Base-by-base conservation (phyloP, 2,888 invertebrate genomes). In the Brachyopa scutellaris region DNA sequence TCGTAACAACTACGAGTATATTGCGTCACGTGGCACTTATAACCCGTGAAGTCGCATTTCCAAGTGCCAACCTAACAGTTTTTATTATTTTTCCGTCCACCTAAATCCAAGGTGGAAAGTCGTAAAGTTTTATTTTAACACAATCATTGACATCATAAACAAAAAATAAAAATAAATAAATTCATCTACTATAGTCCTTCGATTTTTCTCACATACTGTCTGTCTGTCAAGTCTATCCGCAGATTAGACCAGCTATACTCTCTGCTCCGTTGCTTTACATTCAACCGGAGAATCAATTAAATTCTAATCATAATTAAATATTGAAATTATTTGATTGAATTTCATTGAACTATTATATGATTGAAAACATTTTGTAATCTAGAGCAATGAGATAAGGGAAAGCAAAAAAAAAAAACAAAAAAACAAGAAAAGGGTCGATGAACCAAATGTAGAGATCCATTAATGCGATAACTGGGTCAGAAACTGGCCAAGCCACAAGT, bases 391-490 rank as follows among this genome's bases (percentile, higher is more conserved):
- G 29, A 51, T 19, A 53, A 33, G 29, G 11, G 3, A 47, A 11
- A 13, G 8, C 4, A n/a, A n/a, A n/a, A n/a, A n/a, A n/a, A n/a
- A n/a, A n/a, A n/a, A n/a, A 1, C 17, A 23, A 13, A 19, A 69
- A 26, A 36, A n/a, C n/a, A 26, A 55, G 21, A 19, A 51, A 69
- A 53, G 31, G 67, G 55, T 80, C 74, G 51, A 57, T 74, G 62
- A 67, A 55, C 80, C 7, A 80, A 64, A 67, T 69, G 26, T n/a
- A n/a, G 51, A 69, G 69, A 69, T 76, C 49, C 74, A 80, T 69
- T 55, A 47, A 80, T 51, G 55, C 53, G 80, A 74, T 80, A 80
- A 74, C 36, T 80, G 69, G 80, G 80, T 76, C 80, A 80, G 31
- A 61, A 69, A 57, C 33, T 49, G 40, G n/a, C n/a, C n/a, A n/a